These are phyloP conservation scores for Tromatobia lineatoria DNA, from an alignment of 2,888 invertebrate genomes.

Conservation along the genomic window DNA sequence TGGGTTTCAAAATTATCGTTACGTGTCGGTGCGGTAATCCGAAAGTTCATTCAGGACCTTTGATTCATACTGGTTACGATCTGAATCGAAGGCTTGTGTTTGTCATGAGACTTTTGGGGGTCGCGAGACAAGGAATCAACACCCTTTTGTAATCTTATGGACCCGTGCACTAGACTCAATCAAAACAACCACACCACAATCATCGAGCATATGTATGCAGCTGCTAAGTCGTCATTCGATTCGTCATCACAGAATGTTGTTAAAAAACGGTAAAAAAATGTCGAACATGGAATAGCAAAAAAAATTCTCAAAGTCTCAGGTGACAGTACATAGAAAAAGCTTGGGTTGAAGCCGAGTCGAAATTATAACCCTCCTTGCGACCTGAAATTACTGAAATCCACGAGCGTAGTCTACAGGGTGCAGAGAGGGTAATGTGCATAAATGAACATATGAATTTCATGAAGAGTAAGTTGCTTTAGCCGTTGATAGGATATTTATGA, in stretches of 20 bases:
- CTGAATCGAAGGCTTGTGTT: constrained; percentile 71
- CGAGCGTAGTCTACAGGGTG: too few species aligned
- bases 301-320: constrained; percentile 43
- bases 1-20: constrained; percentile 72
- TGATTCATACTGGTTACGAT: constrained; percentile 71
- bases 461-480: too few species aligned
- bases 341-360: too few species aligned
- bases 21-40: constrained; percentile 63
- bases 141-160: constrained; percentile 66
- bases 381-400: too few species aligned
- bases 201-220: constrained; percentile 45
- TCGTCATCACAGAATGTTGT: constrained; percentile 62
- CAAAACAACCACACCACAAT: constrained; percentile 52
- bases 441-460: too few species aligned
- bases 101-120: constrained; percentile 61
- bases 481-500: too few species aligned
- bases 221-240: constrained; percentile 59
- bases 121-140: constrained; percentile 69
- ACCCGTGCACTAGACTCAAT: constrained; percentile 50
- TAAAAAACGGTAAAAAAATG: constrained; percentile 59
- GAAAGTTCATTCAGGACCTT: constrained; percentile 67
- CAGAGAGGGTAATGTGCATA: too few species aligned
- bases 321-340: constrained; percentile 71
- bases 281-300: constrained; percentile 49
- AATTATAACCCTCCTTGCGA: too few species aligned